Base-by-base conservation (phyloP, 2,888 invertebrate genomes). In the Caenorhabditis angaria region DNA sequence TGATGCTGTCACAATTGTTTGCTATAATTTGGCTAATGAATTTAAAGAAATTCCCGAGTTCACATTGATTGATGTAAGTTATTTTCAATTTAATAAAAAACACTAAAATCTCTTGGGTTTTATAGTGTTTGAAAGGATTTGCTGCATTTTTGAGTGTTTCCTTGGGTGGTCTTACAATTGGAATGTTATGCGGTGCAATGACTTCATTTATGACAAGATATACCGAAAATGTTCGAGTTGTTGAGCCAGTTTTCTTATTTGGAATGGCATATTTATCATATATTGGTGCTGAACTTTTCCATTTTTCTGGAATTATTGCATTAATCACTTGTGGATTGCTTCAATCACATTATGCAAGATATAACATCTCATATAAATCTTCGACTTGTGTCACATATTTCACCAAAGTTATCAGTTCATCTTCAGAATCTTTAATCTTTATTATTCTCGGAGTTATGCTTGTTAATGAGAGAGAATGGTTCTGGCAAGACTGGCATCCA, bases 301-400 rank as follows among this genome's bases (percentile, higher is more conserved):
- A 90, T 67, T 90, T 90, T 81, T 91, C 91, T 6, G 91, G 91
- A 48, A 90, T 91, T 70, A 90, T 91, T 47, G 89, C 89, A 89
- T 88, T 90, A 24, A 90, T 91, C 54, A 89, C 88, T 18, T 91
- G 90, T 85, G 91, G 90, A 0, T 83, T 91, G 28, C 86, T 90
- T 20, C 91, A 91, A 85, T 89, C 90, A 6, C 90, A 90, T 60
- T 91, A 90, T 80, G 89, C 90, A n/a, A 89, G 89, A 76, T 87
- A 88, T 69, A 91, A 91, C 82, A 88, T 91, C 35, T 90, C 90
- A 0, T 86, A 88, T 73, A 91, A 90, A 80, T 90, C 90, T 0
- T 88, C 88, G 68, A 89, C 89, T n/a, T 89, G 90, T 35, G 88
- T 91, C 41, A 90, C 89, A 75, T 90, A 90, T 81, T 90, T 90